Percentiles rank a stretch among this genome's conserved stretches.
Evolutionary conservation across 2,888 invertebrate species (phyloP).

Genomic region (Molorchus minor): DNA sequence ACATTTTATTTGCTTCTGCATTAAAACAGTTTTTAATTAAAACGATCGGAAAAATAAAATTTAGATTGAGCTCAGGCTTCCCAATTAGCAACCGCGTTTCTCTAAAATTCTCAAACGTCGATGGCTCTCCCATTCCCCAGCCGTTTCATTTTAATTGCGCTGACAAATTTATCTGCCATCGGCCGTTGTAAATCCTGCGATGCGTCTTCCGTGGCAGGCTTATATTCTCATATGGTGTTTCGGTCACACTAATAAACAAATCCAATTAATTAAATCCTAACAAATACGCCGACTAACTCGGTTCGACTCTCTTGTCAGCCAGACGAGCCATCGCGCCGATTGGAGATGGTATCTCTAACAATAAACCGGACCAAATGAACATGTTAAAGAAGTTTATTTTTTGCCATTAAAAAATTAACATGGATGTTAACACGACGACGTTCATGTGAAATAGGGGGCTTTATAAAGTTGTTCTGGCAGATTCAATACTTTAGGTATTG

Average conservation of each 20-base stretch:
- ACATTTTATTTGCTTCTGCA: too few relatives aligned
- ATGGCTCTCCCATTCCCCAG: constrained; percentile 2
- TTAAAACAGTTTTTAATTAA: too few relatives aligned
- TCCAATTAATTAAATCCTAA: constrained; percentile 43
- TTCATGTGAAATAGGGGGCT: too few relatives aligned
- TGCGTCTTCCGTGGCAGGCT: constrained; percentile 35
- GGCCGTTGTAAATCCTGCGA: constrained; percentile 30
- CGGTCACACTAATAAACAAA: constrained; percentile 40
- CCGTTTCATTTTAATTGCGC: constrained; percentile 27
- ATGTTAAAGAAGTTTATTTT: constrained; percentile 11
- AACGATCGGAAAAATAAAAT: too few relatives aligned
- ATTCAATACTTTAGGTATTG: too few relatives aligned
- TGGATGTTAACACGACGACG: constrained; percentile 1
- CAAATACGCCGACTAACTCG: constrained; percentile 37
- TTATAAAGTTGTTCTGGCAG: too few relatives aligned
- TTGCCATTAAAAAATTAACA: constrained; percentile 8
- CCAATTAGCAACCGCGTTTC: background rate
- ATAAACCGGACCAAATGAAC: constrained; percentile 32
- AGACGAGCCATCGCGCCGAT: constrained; percentile 14
- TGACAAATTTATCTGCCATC: constrained; percentile 41
- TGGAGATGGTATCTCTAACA: constrained; percentile 29
- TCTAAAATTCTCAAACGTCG: constrained; percentile 12
- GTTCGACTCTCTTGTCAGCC: constrained; percentile 28
- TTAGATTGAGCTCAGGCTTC: too few relatives aligned
- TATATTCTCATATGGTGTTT: constrained; percentile 33